A percentile compares a stretch with the other conserved stretches of the same genome.
Evolutionary conservation across 2,888 invertebrate genomes (phyloP).

Genomic region (Hypselothyrea guttata): DNA sequence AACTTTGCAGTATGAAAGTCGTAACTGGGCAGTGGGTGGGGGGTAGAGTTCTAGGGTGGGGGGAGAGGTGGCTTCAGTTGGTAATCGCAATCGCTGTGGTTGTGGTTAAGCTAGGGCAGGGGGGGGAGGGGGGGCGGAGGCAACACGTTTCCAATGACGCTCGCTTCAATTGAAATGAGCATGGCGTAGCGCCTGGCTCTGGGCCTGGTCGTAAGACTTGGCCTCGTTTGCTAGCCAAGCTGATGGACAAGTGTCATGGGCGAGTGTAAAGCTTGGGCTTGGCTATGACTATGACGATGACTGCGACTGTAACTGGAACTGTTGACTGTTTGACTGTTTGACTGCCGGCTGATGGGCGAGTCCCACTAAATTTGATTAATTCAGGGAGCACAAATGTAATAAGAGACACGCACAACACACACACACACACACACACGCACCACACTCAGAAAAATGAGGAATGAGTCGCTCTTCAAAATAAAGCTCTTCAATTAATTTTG

Average conservation of each 20-base stretch:
- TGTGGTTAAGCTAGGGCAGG: background rate
- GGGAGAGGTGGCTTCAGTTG: conserved; percentile 27
- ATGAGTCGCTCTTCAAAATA: background rate
- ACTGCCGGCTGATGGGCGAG: conserved; percentile 39
- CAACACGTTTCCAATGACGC: conserved; percentile 71
- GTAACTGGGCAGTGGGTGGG: conserved; percentile 14
- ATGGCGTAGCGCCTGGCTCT: background rate
- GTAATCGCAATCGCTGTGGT: conserved; percentile 54
- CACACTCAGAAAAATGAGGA: too few species aligned
- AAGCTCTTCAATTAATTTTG: too few species aligned
- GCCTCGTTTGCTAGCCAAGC: conserved; percentile 57
- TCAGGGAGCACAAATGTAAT: conserved; percentile 41
- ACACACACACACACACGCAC: conserved; percentile 1
- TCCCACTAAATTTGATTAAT: conserved; percentile 70
- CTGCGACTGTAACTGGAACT: too few species aligned
- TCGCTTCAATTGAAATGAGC: conserved; percentile 52
- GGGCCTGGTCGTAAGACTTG: conserved; percentile 27
- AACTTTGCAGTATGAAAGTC: conserved; percentile 43
- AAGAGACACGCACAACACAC: conserved; percentile 27
- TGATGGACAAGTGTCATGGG: conserved; percentile 74
- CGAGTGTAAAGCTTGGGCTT: conserved; percentile 59
- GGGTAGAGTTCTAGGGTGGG: too few species aligned
- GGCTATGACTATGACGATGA: conserved; percentile 9
- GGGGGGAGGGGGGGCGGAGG: conserved; percentile 34
- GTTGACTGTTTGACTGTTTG: too few species aligned